A percentile compares a stretch with the other conserved stretches of the same genome.
phyloP scores from a whole-genome alignment of 1,140 invertebrate genomes.

The Bombus polaris region DNA sequence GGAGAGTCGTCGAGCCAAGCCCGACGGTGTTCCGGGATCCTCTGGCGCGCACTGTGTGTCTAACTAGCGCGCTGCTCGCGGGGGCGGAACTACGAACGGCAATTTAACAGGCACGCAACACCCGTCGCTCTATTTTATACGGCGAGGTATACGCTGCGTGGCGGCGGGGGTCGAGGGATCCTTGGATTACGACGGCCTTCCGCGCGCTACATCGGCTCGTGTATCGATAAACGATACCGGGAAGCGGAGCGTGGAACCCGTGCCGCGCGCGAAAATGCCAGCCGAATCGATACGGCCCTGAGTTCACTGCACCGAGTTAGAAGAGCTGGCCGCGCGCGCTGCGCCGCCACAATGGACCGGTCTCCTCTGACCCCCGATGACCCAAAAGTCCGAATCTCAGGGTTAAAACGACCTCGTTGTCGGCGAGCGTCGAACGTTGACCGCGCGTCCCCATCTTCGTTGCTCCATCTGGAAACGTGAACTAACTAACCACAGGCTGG shows the following conservation, averaged over 20 bases:
- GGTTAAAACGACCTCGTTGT: conserved; percentile 58
- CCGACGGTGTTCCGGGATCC: conserved; percentile 26
- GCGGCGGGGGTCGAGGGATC: not conserved
- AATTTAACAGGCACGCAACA: conserved; percentile 22
- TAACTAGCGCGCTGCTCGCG: conserved; percentile 1
- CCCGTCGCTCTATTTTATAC: not conserved
- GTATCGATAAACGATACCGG: conserved; percentile 37
- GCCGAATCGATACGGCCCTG: conserved; percentile 59
- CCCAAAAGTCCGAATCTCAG: conserved; percentile 62
- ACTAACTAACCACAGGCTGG: not conserved
- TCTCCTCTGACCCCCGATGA: conserved; percentile 57
- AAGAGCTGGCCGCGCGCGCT: conserved; percentile 32
- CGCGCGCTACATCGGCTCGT: not conserved
- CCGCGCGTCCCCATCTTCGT: not conserved
- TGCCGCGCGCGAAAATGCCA: conserved; percentile 16
- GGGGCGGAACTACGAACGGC: not conserved
- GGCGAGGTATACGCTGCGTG: not conserved
- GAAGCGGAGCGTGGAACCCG: conserved; percentile 10
- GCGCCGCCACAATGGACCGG: conserved; percentile 57
- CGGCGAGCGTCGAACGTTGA: not conserved
- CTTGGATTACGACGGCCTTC: not conserved
- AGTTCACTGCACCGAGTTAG: conserved; percentile 63
- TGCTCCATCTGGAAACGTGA: not conserved
- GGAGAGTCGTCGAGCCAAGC: no score
- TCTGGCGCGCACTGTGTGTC: not conserved